Base-by-base conservation (phyloP, 1,140 invertebrate genomes). In the Sitophilus oryzae region DNA sequence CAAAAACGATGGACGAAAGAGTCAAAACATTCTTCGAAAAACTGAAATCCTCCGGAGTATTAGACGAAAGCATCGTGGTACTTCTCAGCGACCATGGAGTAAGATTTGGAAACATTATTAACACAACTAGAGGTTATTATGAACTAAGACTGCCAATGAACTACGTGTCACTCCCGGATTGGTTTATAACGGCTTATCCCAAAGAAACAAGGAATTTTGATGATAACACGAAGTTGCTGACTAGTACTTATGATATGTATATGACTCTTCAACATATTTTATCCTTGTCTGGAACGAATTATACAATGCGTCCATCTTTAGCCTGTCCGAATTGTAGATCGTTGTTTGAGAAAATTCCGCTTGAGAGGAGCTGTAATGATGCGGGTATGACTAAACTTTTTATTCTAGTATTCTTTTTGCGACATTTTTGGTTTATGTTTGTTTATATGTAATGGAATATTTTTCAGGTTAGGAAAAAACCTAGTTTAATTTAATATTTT, bases 61-160 rank as follows among this genome's bases (percentile, higher is more conserved):
- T 82, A 47, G 77, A 84, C 34, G 80, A 82, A 40, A 79, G 80
- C 1, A 72, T 79, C 45, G 72, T 81, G 52, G 66, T 95, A 0
- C 82, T 93, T 20, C 71, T 90, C 52, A 91, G 89, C 62, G 92
- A 96, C 64, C 91, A 95, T 67, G 92, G 93, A 2, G 81, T 89
- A 62, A 70, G 91, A 16, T 92, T 83, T 66, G 90, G 89, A 0
- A 67, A 76, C n/a, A 81, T 91, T 40, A 72, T 86, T 40, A 66
- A 81, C 37, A 86, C 84, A 0, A 77, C 80, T 45, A 77, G 80
- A n/a, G 91, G 91, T 0, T 88, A 87, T 75, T 80, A 91, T 44
- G 91, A 94, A 67, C 88, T 93, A 66, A 71, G 89, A 43, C 67
- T 94, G 14, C 92, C 92, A 0, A 85, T 89, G 69, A 73, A 89